phyloP scores from a whole-genome alignment of 1,140 invertebrate genomes.

The Tenebrio molitor region DNA sequence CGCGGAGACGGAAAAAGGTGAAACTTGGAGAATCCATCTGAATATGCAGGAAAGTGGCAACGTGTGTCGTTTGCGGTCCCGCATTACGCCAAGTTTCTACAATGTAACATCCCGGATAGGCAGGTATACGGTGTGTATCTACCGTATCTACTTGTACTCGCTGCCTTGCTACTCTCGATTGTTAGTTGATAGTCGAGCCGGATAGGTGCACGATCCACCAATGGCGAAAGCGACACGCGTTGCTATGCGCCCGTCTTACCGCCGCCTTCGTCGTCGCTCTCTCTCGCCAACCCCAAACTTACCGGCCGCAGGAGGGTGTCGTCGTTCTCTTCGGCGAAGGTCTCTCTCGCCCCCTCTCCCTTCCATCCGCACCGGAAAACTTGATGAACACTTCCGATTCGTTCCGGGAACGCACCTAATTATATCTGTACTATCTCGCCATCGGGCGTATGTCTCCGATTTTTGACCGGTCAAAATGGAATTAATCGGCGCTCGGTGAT shows the following conservation, averaged over 20 bases:
- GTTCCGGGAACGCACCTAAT: conserved; percentile 8
- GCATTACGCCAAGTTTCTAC: conserved; percentile 12
- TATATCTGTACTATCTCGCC: neutral
- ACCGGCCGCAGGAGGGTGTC: conserved; percentile 7
- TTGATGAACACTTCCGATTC: conserved; percentile 32
- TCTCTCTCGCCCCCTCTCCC: too few relatives aligned
- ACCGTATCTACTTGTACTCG: conserved; percentile 29
- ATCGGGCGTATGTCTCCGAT: neutral
- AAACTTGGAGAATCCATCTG: conserved; percentile 18
- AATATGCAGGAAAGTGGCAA: conserved; percentile 46
- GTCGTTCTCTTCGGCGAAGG: conserved; percentile 8
- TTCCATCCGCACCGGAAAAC: conserved; percentile 10
- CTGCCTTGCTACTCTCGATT: conserved; percentile 56
- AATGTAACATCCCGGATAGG: conserved; percentile 25
- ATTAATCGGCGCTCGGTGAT: neutral
- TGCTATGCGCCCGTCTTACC: conserved; percentile 60
- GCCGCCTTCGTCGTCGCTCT: conserved; percentile 24
- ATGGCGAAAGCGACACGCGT: conserved; percentile 57
- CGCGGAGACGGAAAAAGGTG: neutral
- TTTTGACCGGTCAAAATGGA: neutral
- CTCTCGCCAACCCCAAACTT: conserved; percentile 31
- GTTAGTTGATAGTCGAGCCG: conserved; percentile 55
- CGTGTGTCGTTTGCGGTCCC: conserved; percentile 5
- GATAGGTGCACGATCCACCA: conserved; percentile 60
- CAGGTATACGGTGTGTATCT: conserved; percentile 23